Percentiles rank a stretch among this genome's conserved stretches.
phyloP scores from a whole-genome alignment of 2,888 invertebrate genomes.

The Agrotis exclamationis region DNA sequence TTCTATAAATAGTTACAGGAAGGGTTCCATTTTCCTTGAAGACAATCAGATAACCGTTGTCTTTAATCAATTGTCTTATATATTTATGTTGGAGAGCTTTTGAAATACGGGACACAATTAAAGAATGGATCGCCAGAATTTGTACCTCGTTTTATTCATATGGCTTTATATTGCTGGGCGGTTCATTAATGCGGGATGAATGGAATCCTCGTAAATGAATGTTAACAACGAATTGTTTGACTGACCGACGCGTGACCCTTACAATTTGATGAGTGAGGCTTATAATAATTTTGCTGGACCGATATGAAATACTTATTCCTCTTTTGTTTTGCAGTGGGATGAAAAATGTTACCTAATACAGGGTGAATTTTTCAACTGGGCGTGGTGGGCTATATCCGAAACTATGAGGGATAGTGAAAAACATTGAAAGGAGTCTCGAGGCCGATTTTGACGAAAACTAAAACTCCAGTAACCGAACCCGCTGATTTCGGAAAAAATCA shows the following conservation, averaged over 20 bases:
- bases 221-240: constrained; percentile 32
- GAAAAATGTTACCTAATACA: no score
- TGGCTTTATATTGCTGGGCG: background rate
- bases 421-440: no score
- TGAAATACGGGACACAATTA: constrained; percentile 13
- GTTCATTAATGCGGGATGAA: constrained; percentile 23
- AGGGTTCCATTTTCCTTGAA: constrained; percentile 27
- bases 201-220: constrained; percentile 22
- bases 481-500: no score
- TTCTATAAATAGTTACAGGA: constrained; percentile 36
- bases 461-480: no score
- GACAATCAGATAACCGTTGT: constrained; percentile 11
- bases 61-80: constrained; percentile 16
- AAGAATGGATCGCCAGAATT: constrained; percentile 8
- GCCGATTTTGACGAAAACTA: no score
- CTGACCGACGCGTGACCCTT: constrained; percentile 1
- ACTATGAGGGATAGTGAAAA: no score
- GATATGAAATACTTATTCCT: constrained; percentile 23
- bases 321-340: background rate
- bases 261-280: constrained; percentile 29
- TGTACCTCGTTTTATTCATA: constrained; percentile 6
- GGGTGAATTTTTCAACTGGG: no score
- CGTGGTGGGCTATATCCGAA: no score
- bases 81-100: background rate
- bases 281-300: constrained; percentile 10